A percentile compares a stretch with the other conserved stretches of the same genome.
These are phyloP conservation scores for Bimastos eiseni DNA, from an alignment of 2,888 invertebrate genomes.

Conservation along the genomic window DNA sequence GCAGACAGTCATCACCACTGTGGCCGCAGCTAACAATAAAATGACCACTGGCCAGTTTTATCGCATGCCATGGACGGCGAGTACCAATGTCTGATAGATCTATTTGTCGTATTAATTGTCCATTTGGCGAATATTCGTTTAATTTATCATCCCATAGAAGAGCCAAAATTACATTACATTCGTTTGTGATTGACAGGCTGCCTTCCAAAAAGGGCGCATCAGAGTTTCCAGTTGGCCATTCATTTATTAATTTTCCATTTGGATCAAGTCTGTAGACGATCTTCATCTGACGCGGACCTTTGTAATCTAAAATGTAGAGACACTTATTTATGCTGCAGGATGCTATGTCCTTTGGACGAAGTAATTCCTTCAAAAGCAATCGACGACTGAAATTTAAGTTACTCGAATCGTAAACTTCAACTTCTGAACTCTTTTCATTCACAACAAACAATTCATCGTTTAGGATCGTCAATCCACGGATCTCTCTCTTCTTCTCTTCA, in stretches of 20 bases:
- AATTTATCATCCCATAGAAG: not conserved
- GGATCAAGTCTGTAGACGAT: too few relatives aligned
- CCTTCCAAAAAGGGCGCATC: too few relatives aligned
- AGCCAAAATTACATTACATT: not conserved
- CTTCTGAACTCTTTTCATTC: not conserved
- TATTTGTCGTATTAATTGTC: not conserved
- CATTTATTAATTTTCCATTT: too few relatives aligned
- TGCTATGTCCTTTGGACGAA: not conserved
- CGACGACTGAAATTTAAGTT: not conserved
- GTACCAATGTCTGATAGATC: not conserved
- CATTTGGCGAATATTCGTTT: not conserved
- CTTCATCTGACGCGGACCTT: not conserved
- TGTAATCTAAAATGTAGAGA: not conserved
- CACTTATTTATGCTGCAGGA: not conserved
- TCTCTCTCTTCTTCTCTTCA: not conserved
- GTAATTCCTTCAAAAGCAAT: not conserved
- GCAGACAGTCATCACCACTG: not conserved
- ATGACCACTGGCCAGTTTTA: too few relatives aligned
- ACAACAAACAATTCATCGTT: not conserved
- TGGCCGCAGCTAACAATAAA: too few relatives aligned
- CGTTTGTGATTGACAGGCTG: not conserved
- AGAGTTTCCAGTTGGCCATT: too few relatives aligned
- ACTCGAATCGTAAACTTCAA: not conserved
- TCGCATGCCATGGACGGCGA: too few relatives aligned
- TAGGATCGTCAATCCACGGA: not conserved